Base-by-base conservation (phyloP, 1,140 invertebrate genomes). In the Thalassaphorura encarpata region DNA sequence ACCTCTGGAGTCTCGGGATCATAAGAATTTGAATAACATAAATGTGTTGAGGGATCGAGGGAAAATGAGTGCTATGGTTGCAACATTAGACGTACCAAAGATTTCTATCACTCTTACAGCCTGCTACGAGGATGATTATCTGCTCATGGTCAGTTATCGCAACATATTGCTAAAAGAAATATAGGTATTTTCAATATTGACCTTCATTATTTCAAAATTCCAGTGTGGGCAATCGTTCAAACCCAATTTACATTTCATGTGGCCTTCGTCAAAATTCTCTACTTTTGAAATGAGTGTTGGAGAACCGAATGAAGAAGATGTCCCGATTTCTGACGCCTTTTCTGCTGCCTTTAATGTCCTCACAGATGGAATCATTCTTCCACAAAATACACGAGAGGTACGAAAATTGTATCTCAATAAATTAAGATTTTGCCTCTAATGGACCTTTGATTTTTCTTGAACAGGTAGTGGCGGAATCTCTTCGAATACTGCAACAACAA, bases 41-140 rank as follows among this genome's bases (percentile, higher is more conserved):
- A 36, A 3, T 19, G 82, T 84, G 39, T 80, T 82, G 2, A 83
- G 83, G 66, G 70, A 83, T 66, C 80, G 82, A 48, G 82, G 80
- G 29, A 84, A 84, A 68, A 74, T 83, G 74, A 81, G 83, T 21
- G 82, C 79, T 19, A 78, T 80, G 5, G 79, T 83, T 27, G 73
- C 82, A 3, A 81, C 78, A 67, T 78, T 79, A 11, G 54, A 74
- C 55, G 81, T 84, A 29, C 82, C 82, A 3, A 84, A 84, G 66
- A 68, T 83, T 21, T 76, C 77, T 2, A 59, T 80, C 0, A 67
- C 80, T 8, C 67, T 79, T 47, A 75, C 77, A 36, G 74, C 73
- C 11, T 76, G 73, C 0, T 76, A 75, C 56, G 73, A 75, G 19
- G 81, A 81, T 60, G 82, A 81, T 29, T 82, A 81, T 66, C 82